phyloP scores from a whole-genome alignment of 1,140 invertebrate genomes.

The Maniola jurtina region DNA sequence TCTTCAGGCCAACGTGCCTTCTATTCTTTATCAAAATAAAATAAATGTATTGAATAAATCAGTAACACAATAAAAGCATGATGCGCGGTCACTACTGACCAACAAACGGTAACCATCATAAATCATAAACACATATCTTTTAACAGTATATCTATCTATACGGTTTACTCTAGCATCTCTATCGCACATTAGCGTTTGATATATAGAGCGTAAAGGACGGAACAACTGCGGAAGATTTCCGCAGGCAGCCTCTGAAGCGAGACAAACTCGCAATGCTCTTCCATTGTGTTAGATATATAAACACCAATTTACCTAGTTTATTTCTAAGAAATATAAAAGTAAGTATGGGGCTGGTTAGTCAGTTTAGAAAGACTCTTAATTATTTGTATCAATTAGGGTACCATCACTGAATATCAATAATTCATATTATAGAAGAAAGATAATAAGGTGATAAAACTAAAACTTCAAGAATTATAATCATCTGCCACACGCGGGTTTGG shows the following conservation, averaged over 20 bases:
- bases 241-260: constrained; percentile 30
- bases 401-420: background rate
- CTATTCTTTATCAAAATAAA: too few relatives aligned
- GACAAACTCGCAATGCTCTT: constrained; percentile 36
- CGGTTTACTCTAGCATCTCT: constrained; percentile 29
- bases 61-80: background rate
- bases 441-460: too few relatives aligned
- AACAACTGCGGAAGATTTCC: constrained; percentile 30
- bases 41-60: background rate
- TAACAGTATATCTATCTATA: constrained; percentile 37
- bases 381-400: too few relatives aligned
- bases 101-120: constrained; percentile 35
- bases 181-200: constrained; percentile 20
- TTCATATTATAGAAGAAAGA: background rate
- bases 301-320: constrained; percentile 27
- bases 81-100: constrained; percentile 24
- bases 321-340: background rate
- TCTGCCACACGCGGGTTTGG: too few relatives aligned
- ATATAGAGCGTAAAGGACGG: constrained; percentile 23
- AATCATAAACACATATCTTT: constrained; percentile 27
- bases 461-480: too few relatives aligned
- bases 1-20: too few relatives aligned
- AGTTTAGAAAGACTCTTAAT: too few relatives aligned
- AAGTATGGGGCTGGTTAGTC: too few relatives aligned
- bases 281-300: constrained; percentile 36